Evolutionary conservation across 1,140 invertebrate species (phyloP), one percentile per base, ranked within the genome.

Genomic region (Hesperophylax magnus): DNA sequence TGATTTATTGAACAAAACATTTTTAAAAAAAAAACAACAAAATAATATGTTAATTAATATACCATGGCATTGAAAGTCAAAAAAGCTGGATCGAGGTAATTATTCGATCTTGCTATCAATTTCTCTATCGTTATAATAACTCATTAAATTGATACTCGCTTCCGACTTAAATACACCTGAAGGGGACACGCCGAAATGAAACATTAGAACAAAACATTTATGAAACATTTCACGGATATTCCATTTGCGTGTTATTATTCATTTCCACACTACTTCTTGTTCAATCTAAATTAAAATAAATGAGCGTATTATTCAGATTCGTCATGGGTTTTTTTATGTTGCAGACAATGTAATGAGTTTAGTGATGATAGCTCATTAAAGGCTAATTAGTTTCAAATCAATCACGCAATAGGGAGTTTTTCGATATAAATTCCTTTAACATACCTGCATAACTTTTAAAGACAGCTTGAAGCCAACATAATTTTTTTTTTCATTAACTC

Each of bases 61-160:
- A n/a, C 67, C 17, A 71, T 24, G 31, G 67, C 67, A 71, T 71
- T 71, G 67, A 71, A 20, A 15, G 67, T 47, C 6, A 53, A 65
- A 65, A 31, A 17, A n/a, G 8, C 17, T 65, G 17, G 8, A 0
- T n/a, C 20, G 3, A 71, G 11, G 34, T 52, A 71, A 71, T 71
- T 71, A 71, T 71, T 71, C 20, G 14, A 71, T 53, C 67, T 4
- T 34, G 17, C 63, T 15, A 67, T 67, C 27, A 34, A 67, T 67
- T 67, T 67, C 63, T 39, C n/a, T 67, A 67, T 34, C 27, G 31
- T n/a, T 17, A 7, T 71, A 71, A 71, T 71, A 71, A 71, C 39
- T 39, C 34, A 71, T 71, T 71, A 71, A 71, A 20, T 52, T 71
- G 67, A 71, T 47, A 71, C 67, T 52, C 39, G 67, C 34, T 71